Conservation (phyloP, 2,113 vertebrate genomes). For the Octodon degus region DNA sequence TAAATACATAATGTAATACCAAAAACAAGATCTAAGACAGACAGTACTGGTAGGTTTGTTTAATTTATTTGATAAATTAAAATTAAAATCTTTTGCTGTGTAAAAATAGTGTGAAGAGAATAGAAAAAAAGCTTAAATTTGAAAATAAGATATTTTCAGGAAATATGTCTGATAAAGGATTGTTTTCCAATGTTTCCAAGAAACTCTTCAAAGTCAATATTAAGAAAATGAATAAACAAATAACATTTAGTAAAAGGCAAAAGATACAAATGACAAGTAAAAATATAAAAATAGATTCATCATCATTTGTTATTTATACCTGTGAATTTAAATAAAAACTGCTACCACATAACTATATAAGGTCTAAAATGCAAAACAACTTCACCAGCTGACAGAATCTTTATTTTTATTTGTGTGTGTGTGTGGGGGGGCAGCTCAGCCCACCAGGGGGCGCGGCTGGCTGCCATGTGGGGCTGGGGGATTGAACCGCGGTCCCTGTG, state of each 20-base stretch:
- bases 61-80: neutral
- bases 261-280: neutral
- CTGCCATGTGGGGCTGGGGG: no score
- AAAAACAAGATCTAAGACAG: neutral
- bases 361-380: neutral
- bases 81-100: neutral
- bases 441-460: no score
- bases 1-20: neutral
- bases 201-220: neutral
- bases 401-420: no score
- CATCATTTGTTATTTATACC: neutral
- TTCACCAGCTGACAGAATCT: neutral
- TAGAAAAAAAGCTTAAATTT: neutral
- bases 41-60: neutral
- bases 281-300: neutral
- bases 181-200: neutral
- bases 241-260: neutral
- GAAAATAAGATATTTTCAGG: neutral
- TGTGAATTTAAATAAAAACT: neutral
- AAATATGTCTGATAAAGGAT: neutral
- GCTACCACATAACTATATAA: neutral
- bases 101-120: neutral
- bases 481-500: no score
- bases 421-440: no score
- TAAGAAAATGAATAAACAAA: neutral